Evolutionary conservation across 2,888 invertebrate genomes (phyloP).

Genomic region (Torymus auratus): DNA sequence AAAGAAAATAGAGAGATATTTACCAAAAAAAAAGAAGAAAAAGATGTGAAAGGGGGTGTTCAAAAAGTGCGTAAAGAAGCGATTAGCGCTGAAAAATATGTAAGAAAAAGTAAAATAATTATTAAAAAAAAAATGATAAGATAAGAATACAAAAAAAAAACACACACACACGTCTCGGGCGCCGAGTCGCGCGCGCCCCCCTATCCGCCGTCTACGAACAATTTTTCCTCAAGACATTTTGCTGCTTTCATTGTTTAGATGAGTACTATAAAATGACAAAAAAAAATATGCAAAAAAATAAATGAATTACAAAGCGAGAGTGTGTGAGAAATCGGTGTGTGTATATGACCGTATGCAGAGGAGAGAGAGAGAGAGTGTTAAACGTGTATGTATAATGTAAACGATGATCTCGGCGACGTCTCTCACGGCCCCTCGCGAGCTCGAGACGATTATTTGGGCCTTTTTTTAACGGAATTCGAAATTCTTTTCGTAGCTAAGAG

Average conservation of each 20-base stretch:
- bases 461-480: too few species aligned
- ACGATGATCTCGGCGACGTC: too few species aligned
- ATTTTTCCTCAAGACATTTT: conserved; percentile 69
- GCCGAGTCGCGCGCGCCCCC: conserved; percentile 40
- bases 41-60: conserved; percentile 35
- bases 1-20: conserved; percentile 36
- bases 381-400: too few species aligned
- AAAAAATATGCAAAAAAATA: conserved; percentile 53
- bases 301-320: conserved; percentile 53
- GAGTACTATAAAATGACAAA: conserved; percentile 66
- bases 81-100: conserved; percentile 54
- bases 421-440: too few species aligned
- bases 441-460: too few species aligned
- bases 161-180: conserved; percentile 47
- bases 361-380: conserved; percentile 26
- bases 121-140: conserved; percentile 39
- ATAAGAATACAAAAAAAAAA: conserved; percentile 39
- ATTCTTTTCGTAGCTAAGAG: not conserved
- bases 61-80: conserved; percentile 51
- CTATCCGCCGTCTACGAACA: conserved; percentile 63
- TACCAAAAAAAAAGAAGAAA: conserved; percentile 46
- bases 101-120: conserved; percentile 39
- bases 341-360: conserved; percentile 23
- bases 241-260: conserved; percentile 75
- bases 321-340: conserved; percentile 15